Evolutionary conservation across 2,113 vertebrate species (phyloP).

Genomic region (Piliocolobus tephrosceles): DNA sequence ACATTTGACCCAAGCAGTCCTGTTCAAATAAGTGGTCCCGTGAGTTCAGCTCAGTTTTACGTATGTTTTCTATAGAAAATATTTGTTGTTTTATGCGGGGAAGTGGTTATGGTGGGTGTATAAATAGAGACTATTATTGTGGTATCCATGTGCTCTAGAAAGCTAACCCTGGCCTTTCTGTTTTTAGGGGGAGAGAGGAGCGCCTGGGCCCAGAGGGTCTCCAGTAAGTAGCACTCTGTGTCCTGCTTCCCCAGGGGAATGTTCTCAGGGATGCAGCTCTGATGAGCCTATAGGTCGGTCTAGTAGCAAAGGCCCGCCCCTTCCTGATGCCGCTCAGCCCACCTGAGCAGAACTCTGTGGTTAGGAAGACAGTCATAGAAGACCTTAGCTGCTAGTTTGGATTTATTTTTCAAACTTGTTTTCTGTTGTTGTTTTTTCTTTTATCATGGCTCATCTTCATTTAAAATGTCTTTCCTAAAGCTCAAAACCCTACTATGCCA

Average conservation of each 20-base stretch:
- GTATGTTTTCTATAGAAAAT: background rate
- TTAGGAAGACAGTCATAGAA: background rate
- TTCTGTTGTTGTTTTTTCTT: background rate
- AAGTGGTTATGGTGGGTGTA: background rate
- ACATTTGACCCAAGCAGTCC: background rate
- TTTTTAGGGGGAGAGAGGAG: slow-evolving; percentile 94
- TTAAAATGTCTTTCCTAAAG: background rate
- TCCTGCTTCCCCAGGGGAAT: background rate
- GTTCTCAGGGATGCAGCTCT: background rate
- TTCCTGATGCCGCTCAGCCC: background rate
- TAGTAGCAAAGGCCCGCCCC: background rate
- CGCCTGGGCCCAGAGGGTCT: slow-evolving; percentile 93
- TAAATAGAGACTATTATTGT: background rate
- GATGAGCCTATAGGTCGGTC: background rate
- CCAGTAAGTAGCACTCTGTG: slow-evolving; percentile 90
- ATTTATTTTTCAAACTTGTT: background rate
- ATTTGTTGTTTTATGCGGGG: background rate
- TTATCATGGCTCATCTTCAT: background rate
- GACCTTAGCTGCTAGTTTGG: background rate
- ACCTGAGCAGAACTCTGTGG: background rate
- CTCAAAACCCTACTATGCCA: background rate
- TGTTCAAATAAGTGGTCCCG: background rate
- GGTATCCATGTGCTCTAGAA: background rate
- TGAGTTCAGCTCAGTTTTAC: background rate
- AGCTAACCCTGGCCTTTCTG: slow-evolving; percentile 65